Evolutionary conservation across 2,113 vertebrate species (phyloP).

Genomic region (Apteryx mantelli): DNA sequence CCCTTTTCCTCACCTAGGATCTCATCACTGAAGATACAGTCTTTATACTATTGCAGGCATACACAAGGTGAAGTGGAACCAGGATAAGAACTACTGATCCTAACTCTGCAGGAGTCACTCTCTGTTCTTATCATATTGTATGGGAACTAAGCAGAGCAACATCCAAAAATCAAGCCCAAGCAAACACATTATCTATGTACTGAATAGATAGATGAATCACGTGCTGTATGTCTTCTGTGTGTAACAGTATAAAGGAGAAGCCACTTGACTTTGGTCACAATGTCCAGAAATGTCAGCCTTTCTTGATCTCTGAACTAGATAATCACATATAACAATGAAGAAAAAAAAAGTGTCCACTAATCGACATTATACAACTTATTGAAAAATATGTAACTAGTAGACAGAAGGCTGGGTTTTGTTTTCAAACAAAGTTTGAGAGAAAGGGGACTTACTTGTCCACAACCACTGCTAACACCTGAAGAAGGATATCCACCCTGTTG

Average conservation of each 20-base stretch:
- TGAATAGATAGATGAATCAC: background rate
- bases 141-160: background rate
- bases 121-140: rapidly evolving
- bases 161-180: background rate
- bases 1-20: background rate
- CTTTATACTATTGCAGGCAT: background rate
- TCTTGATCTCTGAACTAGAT: background rate
- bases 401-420: background rate
- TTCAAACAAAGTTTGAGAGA: background rate
- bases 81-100: background rate
- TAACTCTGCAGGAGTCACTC: background rate
- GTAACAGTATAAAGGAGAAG: background rate
- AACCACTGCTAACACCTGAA: conserved; percentile 13
- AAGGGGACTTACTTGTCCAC: conserved; percentile 48
- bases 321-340: background rate
- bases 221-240: background rate
- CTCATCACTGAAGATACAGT: background rate
- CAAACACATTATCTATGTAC: background rate
- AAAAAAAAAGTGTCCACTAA: background rate
- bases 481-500: background rate
- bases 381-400: background rate
- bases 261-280: background rate
- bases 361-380: background rate
- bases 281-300: background rate
- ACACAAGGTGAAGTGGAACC: background rate